Base-by-base conservation (phyloP, 2,888 invertebrate genomes). In the Cyclophora albipunctata region DNA sequence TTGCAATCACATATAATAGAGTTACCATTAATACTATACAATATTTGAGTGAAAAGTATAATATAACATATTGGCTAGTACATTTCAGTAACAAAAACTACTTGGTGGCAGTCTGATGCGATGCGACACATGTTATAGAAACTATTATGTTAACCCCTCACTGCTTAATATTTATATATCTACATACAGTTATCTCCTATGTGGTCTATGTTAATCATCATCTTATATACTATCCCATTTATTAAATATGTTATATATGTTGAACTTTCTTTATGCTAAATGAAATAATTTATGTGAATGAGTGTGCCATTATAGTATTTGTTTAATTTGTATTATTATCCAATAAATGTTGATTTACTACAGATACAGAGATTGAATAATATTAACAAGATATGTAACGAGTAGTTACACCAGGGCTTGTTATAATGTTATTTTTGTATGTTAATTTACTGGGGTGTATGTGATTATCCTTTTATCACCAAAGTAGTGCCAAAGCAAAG, bases 101-200 rank as follows among this genome's bases (percentile, higher is more conserved):
- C 61, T 81, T 77, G 85, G 85, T 85, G 85, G 81, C 83, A 83
- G 81, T 73, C 70, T 66, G 72, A 71, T 74, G 74, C 73, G 67
- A 66, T 72, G 69, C 71, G 66, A 67, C 67, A 66, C 67, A 62
- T 64, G 54, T 60, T 58, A 56, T 60, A 57, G 58, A 60, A 57
- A 47, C 58, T 57, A 51, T 46, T 64, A 57, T 62, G 63, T 63
- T 55, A 57, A 48, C 54, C 58, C 50, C 55, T 78, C 76, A 81
- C 78, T 75, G 84, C 84, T 83, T 84, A 71, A 75, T 82, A 81
- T 81, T 20, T 37, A 37, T 37, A 37, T 37, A 37, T 37, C 4
- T 37, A 37, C 37, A 37, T 20, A 20, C 20, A 37, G 4, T 80
- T 73, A 76, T 75, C 75, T 77, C 55, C 72, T 75, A 75, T 82